Evolutionary conservation across 2,113 vertebrate genomes (phyloP).

Genomic region (Pardalotus punctatus): DNA sequence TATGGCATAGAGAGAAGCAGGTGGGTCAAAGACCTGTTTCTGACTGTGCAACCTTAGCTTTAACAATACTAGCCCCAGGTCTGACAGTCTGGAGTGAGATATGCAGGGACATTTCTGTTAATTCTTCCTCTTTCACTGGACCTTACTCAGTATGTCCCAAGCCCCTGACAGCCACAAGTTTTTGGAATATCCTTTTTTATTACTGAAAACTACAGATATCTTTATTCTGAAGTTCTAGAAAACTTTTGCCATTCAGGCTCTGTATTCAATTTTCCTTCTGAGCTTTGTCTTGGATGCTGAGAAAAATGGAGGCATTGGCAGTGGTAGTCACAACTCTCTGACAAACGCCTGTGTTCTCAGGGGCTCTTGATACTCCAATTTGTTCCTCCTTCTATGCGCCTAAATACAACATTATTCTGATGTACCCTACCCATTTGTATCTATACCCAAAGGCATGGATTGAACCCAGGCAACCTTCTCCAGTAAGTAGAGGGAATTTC

Average conservation of each 20-base stretch:
- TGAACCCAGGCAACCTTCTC: not conserved
- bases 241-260: not conserved
- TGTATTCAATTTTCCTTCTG: not conserved
- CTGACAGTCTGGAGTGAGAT: not conserved
- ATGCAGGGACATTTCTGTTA: not conserved
- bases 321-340: not conserved
- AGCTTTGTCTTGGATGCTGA: not conserved
- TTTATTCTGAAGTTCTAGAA: not conserved
- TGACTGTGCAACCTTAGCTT: not conserved
- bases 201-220: not conserved
- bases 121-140: not conserved
- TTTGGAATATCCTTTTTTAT: not conserved
- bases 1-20: not conserved
- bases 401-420: not conserved
- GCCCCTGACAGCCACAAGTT: not conserved
- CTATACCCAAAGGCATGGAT: not conserved
- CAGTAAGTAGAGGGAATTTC: not conserved
- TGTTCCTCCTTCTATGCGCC: not conserved
- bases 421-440: not conserved
- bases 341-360: not conserved
- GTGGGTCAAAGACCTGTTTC: not conserved
- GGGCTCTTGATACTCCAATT: not conserved
- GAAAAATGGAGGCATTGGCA: not conserved
- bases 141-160: not conserved
- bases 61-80: not conserved